Percentiles rank a stretch among this genome's conserved stretches.
phyloP scores from a whole-genome alignment of 2,797 vertebrate genomes.

The Sebastiscus tertius region DNA sequence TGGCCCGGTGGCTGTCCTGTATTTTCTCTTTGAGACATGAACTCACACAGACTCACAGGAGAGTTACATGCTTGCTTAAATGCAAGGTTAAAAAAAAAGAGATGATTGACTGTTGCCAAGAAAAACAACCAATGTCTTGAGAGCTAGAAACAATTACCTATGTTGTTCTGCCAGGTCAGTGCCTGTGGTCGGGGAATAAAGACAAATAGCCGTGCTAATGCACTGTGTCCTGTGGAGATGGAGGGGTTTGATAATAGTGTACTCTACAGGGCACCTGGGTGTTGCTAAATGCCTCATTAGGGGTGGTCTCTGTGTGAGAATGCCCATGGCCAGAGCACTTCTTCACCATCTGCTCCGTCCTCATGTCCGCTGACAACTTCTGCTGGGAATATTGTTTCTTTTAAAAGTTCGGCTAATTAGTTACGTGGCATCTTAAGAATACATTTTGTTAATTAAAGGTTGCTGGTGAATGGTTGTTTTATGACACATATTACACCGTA shows the following conservation, averaged over 20 bases:
- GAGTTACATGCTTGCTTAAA: slow-evolving; percentile 65
- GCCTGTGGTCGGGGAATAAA: slow-evolving; percentile 75
- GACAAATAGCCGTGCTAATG: slow-evolving; percentile 76
- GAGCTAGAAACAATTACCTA: slow-evolving; percentile 80
- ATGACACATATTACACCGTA: not conserved
- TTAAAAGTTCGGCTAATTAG: not conserved
- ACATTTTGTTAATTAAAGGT: slow-evolving; percentile 2
- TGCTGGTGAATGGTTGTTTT: not conserved
- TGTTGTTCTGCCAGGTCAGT: slow-evolving; percentile 76
- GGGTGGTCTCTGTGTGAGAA: slow-evolving; percentile 69
- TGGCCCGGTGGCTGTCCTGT: slow-evolving; percentile 30
- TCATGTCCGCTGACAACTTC: slow-evolving; percentile 26
- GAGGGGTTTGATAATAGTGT: slow-evolving; percentile 69
- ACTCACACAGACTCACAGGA: slow-evolving; percentile 62
- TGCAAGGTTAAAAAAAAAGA: slow-evolving; percentile 36
- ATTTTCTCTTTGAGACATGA: slow-evolving; percentile 50
- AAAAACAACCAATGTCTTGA: slow-evolving; percentile 76
- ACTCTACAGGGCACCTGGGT: slow-evolving; percentile 68
- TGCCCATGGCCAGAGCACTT: slow-evolving; percentile 53
- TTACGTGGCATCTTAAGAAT: not conserved
- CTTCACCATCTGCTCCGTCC: slow-evolving; percentile 62
- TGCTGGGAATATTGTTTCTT: not conserved
- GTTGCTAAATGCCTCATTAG: slow-evolving; percentile 77
- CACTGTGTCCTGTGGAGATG: slow-evolving; percentile 75
- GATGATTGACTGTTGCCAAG: slow-evolving; percentile 78